phyloP scores from a whole-genome alignment of 2,888 invertebrate genomes.

The Sarcophaga caerulescens region DNA sequence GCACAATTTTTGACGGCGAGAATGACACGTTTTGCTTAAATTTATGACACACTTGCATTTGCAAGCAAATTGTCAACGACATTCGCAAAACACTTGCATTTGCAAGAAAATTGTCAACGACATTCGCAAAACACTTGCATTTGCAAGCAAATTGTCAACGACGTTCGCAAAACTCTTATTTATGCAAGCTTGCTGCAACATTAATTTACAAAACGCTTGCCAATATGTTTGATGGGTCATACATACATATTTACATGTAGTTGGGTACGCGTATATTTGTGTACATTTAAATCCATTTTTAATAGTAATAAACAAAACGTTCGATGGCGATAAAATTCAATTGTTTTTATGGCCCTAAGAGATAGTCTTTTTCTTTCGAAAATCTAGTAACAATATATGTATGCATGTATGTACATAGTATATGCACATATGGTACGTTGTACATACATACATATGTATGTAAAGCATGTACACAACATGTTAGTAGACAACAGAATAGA shows the following conservation, averaged over 20 bases:
- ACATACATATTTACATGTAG: background rate
- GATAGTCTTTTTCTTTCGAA: slow-evolving; percentile 43
- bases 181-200: no score
- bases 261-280: background rate
- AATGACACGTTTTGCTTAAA: no score
- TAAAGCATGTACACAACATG: background rate
- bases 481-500: background rate
- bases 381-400: background rate
- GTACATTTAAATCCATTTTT: slow-evolving; percentile 30
- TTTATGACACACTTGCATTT: no score
- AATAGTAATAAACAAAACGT: slow-evolving; percentile 51
- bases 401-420: background rate
- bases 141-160: no score
- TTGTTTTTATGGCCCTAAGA: slow-evolving; percentile 60
- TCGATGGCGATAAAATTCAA: slow-evolving; percentile 59
- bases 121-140: no score
- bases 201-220: no score
- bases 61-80: no score
- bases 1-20: no score
- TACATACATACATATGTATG: background rate
- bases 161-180: no score
- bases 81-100: no score
- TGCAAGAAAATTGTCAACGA: no score
- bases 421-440: background rate
- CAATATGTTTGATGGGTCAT: no score